phyloP scores from a whole-genome alignment of 2,888 invertebrate species.

The Coelinius sp. region DNA sequence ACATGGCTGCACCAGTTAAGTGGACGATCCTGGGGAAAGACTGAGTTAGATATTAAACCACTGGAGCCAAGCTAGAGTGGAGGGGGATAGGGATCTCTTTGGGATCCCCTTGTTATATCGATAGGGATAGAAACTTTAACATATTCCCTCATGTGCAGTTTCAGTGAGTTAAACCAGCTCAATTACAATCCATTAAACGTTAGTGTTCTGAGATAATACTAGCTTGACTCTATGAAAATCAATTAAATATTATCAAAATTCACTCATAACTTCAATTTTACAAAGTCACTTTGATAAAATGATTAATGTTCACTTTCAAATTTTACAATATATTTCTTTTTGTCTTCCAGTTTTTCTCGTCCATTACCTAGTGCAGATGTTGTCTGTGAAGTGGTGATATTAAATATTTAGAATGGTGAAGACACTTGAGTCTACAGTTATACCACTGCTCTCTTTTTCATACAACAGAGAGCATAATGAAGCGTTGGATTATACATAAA shows the following conservation, averaged over 20 bases:
- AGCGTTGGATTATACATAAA: neutral
- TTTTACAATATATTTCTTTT: neutral
- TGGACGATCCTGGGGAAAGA: conserved; percentile 42
- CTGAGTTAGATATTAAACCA: conserved; percentile 51
- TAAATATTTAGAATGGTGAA: neutral
- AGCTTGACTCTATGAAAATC: neutral
- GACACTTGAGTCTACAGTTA: neutral
- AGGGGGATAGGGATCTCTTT: neutral
- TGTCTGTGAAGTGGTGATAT: neutral
- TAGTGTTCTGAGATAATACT: conserved; percentile 13
- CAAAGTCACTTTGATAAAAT: neutral
- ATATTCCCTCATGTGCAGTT: conserved; percentile 11
- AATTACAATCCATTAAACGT: conserved; percentile 24
- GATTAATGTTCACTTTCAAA: neutral
- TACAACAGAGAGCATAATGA: neutral
- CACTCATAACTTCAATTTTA: neutral
- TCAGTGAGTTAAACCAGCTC: conserved; percentile 12
- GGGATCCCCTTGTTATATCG: conserved; percentile 14
- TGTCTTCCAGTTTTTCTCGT: neutral
- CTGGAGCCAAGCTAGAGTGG: conserved; percentile 13
- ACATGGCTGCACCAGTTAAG: conserved; percentile 23
- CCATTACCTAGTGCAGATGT: neutral
- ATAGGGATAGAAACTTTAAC: conserved; percentile 19
- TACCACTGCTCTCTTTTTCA: neutral
- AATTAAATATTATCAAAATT: conserved; percentile 11